These are phyloP conservation scores for Lagocephalus sceleratus DNA, from an alignment of 2,797 vertebrate genomes.

Conservation along the genomic window DNA sequence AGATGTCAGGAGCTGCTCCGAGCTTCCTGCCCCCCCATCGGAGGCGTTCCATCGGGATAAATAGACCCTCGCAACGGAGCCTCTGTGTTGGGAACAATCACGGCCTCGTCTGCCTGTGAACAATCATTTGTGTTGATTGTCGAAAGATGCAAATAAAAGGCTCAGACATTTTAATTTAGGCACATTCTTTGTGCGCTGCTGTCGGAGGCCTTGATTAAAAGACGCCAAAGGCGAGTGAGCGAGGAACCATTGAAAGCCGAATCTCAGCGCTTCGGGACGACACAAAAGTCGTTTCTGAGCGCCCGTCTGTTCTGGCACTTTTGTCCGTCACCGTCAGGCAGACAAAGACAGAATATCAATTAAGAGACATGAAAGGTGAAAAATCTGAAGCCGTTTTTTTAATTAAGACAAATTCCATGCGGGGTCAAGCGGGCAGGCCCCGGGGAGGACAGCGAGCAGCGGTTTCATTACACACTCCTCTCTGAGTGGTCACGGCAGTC, in stretches of 20 bases:
- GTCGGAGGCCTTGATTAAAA: not conserved
- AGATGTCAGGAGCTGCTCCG: too few relatives aligned
- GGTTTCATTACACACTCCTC: constrained; percentile 12
- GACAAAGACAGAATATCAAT: constrained; percentile 36
- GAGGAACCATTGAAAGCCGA: too few relatives aligned
- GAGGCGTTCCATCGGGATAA: too few relatives aligned
- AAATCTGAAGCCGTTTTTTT: constrained; percentile 24
- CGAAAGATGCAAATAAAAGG: too few relatives aligned
- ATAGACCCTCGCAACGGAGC: too few relatives aligned
- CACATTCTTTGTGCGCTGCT: constrained; percentile 12
- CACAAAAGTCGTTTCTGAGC: too few relatives aligned
- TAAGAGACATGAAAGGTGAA: constrained; percentile 14
- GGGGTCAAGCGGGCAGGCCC: constrained; percentile 24
- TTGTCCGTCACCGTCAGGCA: constrained; percentile 21
- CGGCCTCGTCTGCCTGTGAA: too few relatives aligned
- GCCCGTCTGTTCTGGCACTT: not conserved
- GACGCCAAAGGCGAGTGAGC: too few relatives aligned
- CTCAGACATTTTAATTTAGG: constrained; percentile 1
- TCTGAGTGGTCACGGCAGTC: constrained; percentile 46
- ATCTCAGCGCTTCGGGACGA: too few relatives aligned
- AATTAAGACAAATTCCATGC: constrained; percentile 36
- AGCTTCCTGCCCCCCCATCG: too few relatives aligned
- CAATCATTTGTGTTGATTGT: too few relatives aligned
- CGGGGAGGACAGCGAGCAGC: constrained; percentile 1
- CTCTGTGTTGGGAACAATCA: too few relatives aligned